A percentile compares a stretch with the other conserved stretches of the same genome.
Conservation (phyloP, 2,888 invertebrate species). For the Hermodice carunculata region DNA sequence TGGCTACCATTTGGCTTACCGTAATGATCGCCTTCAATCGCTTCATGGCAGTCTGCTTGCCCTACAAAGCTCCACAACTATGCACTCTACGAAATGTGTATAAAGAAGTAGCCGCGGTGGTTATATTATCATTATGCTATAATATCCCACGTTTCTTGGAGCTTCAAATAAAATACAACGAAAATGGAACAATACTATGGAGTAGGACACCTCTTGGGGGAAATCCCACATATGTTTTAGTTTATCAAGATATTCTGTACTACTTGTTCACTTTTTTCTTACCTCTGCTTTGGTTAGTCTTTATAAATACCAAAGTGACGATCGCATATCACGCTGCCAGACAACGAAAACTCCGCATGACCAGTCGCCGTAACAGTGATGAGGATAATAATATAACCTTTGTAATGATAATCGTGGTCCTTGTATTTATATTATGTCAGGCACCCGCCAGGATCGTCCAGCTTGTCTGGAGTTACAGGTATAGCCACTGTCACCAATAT, state of each 20-base stretch:
- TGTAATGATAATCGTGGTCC: constrained; percentile 44
- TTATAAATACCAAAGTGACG: constrained; percentile 34
- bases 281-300: constrained; percentile 36
- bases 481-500: constrained; percentile 22
- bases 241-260: constrained; percentile 39
- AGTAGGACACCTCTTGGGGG: constrained; percentile 29
- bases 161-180: constrained; percentile 11
- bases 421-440: constrained; percentile 42
- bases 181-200: constrained; percentile 14
- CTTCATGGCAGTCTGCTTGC: constrained; percentile 43
- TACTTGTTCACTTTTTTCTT: constrained; percentile 39
- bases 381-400: constrained; percentile 43
- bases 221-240: constrained; percentile 22
- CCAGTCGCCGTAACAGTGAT: constrained; percentile 18
- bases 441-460: constrained; percentile 37
- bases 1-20: constrained; percentile 42
- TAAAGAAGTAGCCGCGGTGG: constrained; percentile 32
- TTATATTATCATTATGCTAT: constrained; percentile 32
- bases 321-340: constrained; percentile 38
- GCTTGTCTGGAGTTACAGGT: constrained; percentile 32
- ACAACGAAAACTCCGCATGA: constrained; percentile 31
- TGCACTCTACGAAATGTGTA: constrained; percentile 40
- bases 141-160: constrained; percentile 43
- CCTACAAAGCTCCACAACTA: constrained; percentile 38
- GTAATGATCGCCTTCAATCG: constrained; percentile 44